Evolutionary conservation across 1,140 invertebrate species (phyloP).

Genomic region (Drosophila equinoxialis): DNA sequence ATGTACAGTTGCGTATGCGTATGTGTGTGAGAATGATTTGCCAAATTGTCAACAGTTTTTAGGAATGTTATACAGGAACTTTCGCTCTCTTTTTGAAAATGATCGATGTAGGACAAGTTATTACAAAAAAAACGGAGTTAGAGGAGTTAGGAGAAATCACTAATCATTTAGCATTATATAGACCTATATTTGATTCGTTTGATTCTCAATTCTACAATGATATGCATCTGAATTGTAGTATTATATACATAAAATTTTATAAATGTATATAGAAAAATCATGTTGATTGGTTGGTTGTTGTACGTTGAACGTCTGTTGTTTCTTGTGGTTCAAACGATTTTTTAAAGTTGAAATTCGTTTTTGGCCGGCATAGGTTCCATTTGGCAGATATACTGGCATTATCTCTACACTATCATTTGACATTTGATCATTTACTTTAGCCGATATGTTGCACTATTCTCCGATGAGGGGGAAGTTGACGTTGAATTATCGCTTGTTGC

Average conservation of each 20-base stretch:
- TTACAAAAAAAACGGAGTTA: background rate
- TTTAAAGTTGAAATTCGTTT: constrained; percentile 66
- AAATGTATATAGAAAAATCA: constrained; percentile 33
- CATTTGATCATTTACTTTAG: constrained; percentile 60
- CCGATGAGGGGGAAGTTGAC: constrained; percentile 63
- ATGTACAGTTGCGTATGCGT: background rate
- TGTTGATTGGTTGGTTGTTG: constrained; percentile 22
- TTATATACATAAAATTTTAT: constrained; percentile 24
- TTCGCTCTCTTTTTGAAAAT: background rate
- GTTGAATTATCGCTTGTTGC: constrained; percentile 43
- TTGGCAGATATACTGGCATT: constrained; percentile 28
- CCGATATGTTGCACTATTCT: constrained; percentile 58
- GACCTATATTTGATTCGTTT: background rate
- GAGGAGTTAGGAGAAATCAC: background rate
- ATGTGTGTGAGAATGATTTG: background rate
- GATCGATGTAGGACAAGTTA: background rate
- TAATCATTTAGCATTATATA: background rate
- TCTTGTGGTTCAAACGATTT: constrained; percentile 8
- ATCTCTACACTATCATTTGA: constrained; percentile 19
- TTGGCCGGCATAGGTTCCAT: constrained; percentile 67
- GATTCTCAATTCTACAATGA: constrained; percentile 38
- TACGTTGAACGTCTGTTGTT: constrained; percentile 25
- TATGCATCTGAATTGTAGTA: constrained; percentile 45
- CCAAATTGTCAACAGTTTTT: background rate
- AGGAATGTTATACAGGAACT: background rate